phyloP scores from a whole-genome alignment of 2,888 invertebrate species.

The Stenchaetothrips biformis region DNA sequence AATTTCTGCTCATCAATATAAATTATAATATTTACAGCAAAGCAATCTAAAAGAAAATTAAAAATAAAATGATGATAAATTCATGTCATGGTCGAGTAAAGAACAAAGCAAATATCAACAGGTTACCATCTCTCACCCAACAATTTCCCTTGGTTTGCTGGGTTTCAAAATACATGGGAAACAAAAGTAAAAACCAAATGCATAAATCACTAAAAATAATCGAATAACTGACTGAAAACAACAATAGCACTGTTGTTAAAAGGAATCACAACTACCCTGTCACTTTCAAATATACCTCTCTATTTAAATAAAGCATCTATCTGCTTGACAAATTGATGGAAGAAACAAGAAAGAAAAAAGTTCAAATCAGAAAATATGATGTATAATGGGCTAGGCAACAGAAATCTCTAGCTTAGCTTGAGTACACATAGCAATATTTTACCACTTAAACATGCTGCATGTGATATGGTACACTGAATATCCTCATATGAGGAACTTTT shows the following conservation, averaged over 20 bases:
- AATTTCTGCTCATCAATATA: background rate
- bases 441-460: too few relatives aligned
- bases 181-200: too few relatives aligned
- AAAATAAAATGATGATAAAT: background rate
- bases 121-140: background rate
- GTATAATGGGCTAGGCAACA: background rate
- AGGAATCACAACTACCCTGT: conserved; percentile 21
- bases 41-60: background rate
- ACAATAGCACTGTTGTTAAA: background rate
- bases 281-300: background rate
- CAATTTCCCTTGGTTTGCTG: too few relatives aligned
- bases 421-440: too few relatives aligned
- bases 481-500: background rate
- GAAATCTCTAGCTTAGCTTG: background rate
- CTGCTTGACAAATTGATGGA: background rate
- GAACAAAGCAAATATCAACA: background rate
- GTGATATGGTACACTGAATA: conserved; percentile 6
- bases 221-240: too few relatives aligned
- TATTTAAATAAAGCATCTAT: background rate
- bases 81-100: background rate
- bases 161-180: too few relatives aligned
- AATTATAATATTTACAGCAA: conserved; percentile 19
- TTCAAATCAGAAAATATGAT: background rate
- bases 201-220: too few relatives aligned
- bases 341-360: too few relatives aligned